Evolutionary conservation across 2,888 invertebrate species (phyloP).

Genomic region (Ophonus ardosiacus): DNA sequence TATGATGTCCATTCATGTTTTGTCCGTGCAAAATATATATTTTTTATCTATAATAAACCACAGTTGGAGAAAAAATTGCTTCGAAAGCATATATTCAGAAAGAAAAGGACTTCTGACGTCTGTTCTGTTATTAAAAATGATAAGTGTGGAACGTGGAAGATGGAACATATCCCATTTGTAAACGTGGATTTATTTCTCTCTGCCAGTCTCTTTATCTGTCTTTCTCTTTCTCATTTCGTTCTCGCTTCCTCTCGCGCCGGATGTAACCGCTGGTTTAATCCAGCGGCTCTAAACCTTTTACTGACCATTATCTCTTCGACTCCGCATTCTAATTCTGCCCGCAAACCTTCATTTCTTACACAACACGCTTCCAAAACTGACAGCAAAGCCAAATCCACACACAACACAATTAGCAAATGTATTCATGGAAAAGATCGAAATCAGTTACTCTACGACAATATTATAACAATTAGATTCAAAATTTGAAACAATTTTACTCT

Average conservation of each 20-base stretch:
- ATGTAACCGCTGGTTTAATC: conserved; percentile 28
- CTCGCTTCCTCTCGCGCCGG: conserved; percentile 11
- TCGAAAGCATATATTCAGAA: conserved; percentile 58
- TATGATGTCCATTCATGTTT: conserved; percentile 36
- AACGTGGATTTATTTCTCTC: conserved; percentile 63
- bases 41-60: conserved; percentile 63
- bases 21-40: conserved; percentile 17
- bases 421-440: neutral
- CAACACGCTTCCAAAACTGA: neutral
- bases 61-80: conserved; percentile 57
- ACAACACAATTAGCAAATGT: neutral
- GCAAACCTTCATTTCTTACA: neutral
- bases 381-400: neutral
- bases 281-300: conserved; percentile 24
- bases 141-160: conserved; percentile 63
- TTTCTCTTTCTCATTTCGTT: conserved; percentile 19
- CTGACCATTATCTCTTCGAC: conserved; percentile 7
- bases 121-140: conserved; percentile 64
- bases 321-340: neutral
- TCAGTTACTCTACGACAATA: neutral
- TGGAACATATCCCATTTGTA: conserved; percentile 63
- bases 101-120: conserved; percentile 63
- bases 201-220: conserved; percentile 41
- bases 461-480: neutral
- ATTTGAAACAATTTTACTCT: no score